These are phyloP conservation scores for Murina feae DNA, from an alignment of 2,113 vertebrate genomes.

Conservation along the genomic window DNA sequence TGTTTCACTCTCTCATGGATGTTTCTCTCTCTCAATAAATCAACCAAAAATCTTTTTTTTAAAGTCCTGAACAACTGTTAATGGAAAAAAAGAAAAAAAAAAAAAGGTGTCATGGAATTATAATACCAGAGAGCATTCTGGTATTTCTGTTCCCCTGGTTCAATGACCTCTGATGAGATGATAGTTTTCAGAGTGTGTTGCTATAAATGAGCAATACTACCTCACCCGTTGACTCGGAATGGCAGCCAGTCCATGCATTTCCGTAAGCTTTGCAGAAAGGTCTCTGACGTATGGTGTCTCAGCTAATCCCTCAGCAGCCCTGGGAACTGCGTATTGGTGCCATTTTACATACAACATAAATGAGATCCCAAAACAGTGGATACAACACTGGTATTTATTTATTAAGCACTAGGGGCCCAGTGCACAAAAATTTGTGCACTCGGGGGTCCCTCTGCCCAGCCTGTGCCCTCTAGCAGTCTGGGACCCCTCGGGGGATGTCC, in stretches of 20 bases:
- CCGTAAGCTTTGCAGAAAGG: neutral
- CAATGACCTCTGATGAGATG: neutral
- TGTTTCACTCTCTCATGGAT: too few species aligned
- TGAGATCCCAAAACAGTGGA: neutral
- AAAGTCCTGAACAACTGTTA: neutral
- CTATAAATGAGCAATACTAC: neutral
- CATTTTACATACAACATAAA: neutral
- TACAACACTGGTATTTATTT: neutral
- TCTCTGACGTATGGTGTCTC: neutral
- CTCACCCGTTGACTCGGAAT: neutral
- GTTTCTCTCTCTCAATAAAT: too few species aligned
- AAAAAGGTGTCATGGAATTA: neutral
- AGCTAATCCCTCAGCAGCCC: neutral
- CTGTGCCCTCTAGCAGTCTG: too few species aligned
- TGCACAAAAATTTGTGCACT: too few species aligned
- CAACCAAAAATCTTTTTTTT: too few species aligned
- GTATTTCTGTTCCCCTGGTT: neutral
- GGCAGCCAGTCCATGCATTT: neutral
- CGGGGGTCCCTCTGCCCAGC: too few species aligned
- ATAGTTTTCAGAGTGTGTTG: neutral
- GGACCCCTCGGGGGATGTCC: too few species aligned
- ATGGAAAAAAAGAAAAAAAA: too few species aligned
- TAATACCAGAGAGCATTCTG: neutral
- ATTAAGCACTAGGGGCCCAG: too few species aligned
- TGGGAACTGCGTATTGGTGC: neutral